Conservation (phyloP, 2,113 vertebrate species). For the Strix uralensis region DNA sequence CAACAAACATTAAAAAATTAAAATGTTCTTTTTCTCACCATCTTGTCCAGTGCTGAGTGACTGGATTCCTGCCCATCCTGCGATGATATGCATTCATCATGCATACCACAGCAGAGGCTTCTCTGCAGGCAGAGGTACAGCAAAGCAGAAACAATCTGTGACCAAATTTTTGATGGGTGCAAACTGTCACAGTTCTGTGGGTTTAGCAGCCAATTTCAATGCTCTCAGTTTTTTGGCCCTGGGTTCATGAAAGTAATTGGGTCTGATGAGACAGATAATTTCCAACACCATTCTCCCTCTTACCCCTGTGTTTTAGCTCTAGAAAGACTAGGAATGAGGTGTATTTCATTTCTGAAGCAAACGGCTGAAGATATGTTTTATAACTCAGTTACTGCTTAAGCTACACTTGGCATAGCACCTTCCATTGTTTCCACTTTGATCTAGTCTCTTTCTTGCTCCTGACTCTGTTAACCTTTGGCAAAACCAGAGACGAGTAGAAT, state of each 20-base stretch:
- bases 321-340: background rate
- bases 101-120: background rate
- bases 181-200: background rate
- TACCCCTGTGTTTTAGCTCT: background rate
- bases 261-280: background rate
- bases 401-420: background rate
- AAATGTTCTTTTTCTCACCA: background rate
- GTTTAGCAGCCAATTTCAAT: background rate
- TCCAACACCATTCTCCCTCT: background rate
- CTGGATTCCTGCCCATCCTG: conserved; percentile 9
- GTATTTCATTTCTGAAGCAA: background rate
- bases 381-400: background rate
- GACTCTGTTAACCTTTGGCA: background rate
- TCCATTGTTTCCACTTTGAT: background rate
- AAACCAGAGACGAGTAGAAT: background rate
- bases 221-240: background rate
- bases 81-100: background rate
- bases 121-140: background rate
- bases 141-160: background rate
- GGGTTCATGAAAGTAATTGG: background rate
- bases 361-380: background rate
- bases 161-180: background rate
- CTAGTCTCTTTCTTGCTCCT: background rate
- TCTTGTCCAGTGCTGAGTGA: background rate
- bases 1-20: background rate